phyloP scores from a whole-genome alignment of 2,888 invertebrate genomes.

The Pharmacophagus antenor region DNA sequence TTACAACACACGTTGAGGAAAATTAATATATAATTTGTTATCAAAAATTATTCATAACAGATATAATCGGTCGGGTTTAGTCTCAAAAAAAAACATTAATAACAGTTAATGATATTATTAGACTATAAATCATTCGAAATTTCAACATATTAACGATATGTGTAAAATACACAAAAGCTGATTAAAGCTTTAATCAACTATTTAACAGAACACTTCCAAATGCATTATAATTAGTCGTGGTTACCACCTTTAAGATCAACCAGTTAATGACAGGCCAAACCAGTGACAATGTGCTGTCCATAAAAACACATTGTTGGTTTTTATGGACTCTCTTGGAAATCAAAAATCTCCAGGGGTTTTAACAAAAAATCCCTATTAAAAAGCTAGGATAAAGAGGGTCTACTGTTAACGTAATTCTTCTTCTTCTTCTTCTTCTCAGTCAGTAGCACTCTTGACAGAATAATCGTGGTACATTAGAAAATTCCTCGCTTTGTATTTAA shows the following conservation, averaged over 20 bases:
- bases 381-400: no score
- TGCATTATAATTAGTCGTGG: background rate
- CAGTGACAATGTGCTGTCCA: background rate
- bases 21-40: constrained; percentile 7
- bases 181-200: background rate
- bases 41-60: constrained; percentile 6
- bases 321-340: background rate
- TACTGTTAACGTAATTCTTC: no score
- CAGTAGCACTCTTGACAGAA: no score
- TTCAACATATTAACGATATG: background rate
- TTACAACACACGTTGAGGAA: constrained; percentile 19
- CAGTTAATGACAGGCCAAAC: background rate
- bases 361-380: background rate
- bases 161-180: background rate
- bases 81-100: constrained; percentile 14
- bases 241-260: background rate
- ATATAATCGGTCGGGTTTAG: background rate
- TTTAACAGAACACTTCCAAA: background rate
- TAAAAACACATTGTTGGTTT: background rate
- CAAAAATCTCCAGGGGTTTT: background rate
- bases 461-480: no score
- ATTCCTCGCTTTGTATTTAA: no score
- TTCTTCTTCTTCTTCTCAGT: no score
- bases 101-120: constrained; percentile 9
- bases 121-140: background rate